These are phyloP conservation scores for Arrhamphus sclerolepis DNA, from an alignment of 2,797 vertebrate genomes.

Conservation along the genomic window DNA sequence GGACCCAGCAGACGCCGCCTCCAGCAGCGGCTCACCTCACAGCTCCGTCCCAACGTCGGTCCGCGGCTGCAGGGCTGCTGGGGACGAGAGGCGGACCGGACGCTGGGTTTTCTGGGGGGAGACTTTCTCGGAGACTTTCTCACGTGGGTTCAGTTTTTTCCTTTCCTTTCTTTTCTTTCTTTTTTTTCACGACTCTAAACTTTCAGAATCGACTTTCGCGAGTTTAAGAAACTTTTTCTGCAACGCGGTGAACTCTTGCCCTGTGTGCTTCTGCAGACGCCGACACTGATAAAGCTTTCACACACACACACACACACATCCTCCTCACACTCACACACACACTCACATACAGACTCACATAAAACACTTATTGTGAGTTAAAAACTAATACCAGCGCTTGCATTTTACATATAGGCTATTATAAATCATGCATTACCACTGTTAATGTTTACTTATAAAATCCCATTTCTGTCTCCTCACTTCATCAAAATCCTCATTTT, in stretches of 20 bases:
- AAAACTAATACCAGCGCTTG: too few species aligned
- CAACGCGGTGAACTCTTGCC: slow-evolving; percentile 75
- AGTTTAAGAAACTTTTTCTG: slow-evolving; percentile 52
- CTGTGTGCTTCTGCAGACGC: slow-evolving; percentile 67
- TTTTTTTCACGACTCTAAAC: slow-evolving; percentile 22
- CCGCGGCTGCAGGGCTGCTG: slow-evolving; percentile 52
- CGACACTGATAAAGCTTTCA: slow-evolving; percentile 71
- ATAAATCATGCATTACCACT: too few species aligned
- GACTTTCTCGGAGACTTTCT: slow-evolving; percentile 29
- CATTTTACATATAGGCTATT: too few species aligned
- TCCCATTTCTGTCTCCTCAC: background rate
- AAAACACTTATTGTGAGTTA: too few species aligned
- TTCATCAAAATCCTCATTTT: slow-evolving; percentile 12
- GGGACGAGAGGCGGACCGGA: slow-evolving; percentile 12
- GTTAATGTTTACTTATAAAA: background rate
- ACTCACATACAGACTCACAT: background rate
- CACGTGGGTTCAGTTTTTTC: slow-evolving; percentile 24
- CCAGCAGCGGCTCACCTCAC: slow-evolving; percentile 14
- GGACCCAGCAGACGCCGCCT: slow-evolving; percentile 1
- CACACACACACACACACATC: slow-evolving; percentile 18
- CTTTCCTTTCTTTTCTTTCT: too few species aligned
- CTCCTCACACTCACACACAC: background rate
- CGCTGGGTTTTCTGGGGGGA: slow-evolving; percentile 34
- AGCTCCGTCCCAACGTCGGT: slow-evolving; percentile 28
- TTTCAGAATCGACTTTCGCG: slow-evolving; percentile 26